Percentiles rank a stretch among this genome's conserved stretches.
phyloP scores from a whole-genome alignment of 1,140 invertebrate species.

The Euwallacea similis region DNA sequence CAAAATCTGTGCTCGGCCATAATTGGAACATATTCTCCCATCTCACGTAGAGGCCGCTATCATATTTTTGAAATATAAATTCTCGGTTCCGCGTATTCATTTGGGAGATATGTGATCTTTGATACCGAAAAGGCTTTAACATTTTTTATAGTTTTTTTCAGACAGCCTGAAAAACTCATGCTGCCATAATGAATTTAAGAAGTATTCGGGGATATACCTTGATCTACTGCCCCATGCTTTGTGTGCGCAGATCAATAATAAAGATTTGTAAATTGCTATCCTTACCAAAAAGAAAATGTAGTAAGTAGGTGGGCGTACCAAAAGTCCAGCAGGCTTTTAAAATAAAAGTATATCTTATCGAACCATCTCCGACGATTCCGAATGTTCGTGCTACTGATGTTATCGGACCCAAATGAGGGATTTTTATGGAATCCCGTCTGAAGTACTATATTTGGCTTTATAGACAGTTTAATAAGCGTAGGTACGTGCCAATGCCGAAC shows the following conservation, averaged over 20 bases:
- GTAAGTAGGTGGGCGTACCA: not conserved
- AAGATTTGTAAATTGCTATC: not conserved
- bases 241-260: not conserved
- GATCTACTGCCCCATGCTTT: not conserved
- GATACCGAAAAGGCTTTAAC: constrained; percentile 30
- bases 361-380: not conserved
- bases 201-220: not conserved
- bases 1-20: constrained; percentile 31
- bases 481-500: too few species aligned
- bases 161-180: not conserved
- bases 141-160: constrained; percentile 12
- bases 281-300: not conserved
- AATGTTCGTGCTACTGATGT: too few species aligned
- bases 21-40: constrained; percentile 41
- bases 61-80: constrained; percentile 40
- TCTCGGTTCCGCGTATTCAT: constrained; percentile 38
- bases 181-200: not conserved
- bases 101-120: constrained; percentile 30
- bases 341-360: constrained; percentile 1
- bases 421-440: not conserved
- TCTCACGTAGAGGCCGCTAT: constrained; percentile 38
- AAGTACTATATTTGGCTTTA: not conserved
- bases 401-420: not conserved
- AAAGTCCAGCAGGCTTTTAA: not conserved
- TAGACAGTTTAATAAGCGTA: constrained; percentile 1